phyloP scores from a whole-genome alignment of 2,113 vertebrate species.

The Hippocampus zosterae region DNA sequence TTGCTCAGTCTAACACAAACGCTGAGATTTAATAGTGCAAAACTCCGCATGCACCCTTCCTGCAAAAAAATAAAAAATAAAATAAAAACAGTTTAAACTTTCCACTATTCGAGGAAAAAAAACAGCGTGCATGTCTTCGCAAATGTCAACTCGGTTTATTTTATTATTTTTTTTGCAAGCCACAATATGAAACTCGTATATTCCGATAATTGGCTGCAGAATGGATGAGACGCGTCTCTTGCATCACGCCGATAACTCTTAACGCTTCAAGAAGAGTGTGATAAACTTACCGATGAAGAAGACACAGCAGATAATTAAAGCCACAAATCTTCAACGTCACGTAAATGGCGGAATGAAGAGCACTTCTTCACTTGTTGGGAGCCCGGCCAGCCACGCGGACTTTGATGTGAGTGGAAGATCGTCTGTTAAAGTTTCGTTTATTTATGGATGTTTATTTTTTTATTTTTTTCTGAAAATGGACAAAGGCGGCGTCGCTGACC shows the following conservation, averaged over 20 bases:
- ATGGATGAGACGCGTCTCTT: neutral
- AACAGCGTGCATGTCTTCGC: too few relatives aligned
- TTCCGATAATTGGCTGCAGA: neutral
- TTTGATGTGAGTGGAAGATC: neutral
- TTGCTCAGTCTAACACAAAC: neutral
- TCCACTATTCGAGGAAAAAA: too few relatives aligned
- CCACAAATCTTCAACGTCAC: neutral
- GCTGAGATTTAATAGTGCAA: neutral
- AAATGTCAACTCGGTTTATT: neutral
- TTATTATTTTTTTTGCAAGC: too few relatives aligned
- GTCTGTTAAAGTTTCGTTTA: neutral
- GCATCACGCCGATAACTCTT: neutral
- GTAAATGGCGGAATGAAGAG: neutral
- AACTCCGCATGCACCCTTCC: neutral
- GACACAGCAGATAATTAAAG: neutral
- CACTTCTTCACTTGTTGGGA: constrained; percentile 1
- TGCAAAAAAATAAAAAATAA: too few relatives aligned
- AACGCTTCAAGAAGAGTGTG: neutral
- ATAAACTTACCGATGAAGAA: neutral
- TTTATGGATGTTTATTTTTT: neutral
- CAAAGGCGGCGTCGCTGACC: neutral
- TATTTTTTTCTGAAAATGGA: neutral
- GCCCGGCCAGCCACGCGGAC: neutral
- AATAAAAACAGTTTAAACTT: too few relatives aligned
- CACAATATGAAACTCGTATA: neutral